A percentile compares a stretch with the other conserved stretches of the same genome.
Conservation (phyloP, 2,797 vertebrate genomes). For the Amblyraja radiata region DNA sequence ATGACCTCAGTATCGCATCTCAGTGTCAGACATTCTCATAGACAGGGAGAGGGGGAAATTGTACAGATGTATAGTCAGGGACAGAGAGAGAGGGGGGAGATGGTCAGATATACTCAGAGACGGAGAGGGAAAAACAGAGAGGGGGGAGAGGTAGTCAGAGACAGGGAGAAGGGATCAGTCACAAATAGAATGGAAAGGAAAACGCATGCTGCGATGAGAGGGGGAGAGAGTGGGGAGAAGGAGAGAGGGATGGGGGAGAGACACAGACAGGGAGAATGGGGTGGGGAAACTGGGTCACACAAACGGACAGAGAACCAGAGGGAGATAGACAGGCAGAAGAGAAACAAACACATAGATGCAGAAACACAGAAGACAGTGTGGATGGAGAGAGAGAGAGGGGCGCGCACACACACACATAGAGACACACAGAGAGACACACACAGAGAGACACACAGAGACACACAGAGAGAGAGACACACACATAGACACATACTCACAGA, state of each 20-base stretch:
- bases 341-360: not conserved
- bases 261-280: constrained; percentile 42
- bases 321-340: not conserved
- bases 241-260: not conserved
- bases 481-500: not conserved
- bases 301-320: not conserved
- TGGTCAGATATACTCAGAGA: no score
- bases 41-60: constrained; percentile 27
- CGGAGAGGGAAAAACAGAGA: no score
- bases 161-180: no score
- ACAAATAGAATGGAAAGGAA: no score
- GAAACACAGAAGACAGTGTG: not conserved
- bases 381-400: not conserved
- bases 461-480: not conserved
- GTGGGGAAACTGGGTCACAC: not conserved
- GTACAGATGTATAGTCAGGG: no score
- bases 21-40: no score
- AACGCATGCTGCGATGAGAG: not conserved
- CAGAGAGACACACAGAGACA: no score
- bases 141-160: no score
- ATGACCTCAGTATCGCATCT: no score
- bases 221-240: no score
- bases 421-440: not conserved
- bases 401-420: constrained; percentile 28
- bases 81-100: no score